These are phyloP conservation scores for Rhinogobius similis DNA, from an alignment of 2,113 vertebrate genomes.

Conservation along the genomic window DNA sequence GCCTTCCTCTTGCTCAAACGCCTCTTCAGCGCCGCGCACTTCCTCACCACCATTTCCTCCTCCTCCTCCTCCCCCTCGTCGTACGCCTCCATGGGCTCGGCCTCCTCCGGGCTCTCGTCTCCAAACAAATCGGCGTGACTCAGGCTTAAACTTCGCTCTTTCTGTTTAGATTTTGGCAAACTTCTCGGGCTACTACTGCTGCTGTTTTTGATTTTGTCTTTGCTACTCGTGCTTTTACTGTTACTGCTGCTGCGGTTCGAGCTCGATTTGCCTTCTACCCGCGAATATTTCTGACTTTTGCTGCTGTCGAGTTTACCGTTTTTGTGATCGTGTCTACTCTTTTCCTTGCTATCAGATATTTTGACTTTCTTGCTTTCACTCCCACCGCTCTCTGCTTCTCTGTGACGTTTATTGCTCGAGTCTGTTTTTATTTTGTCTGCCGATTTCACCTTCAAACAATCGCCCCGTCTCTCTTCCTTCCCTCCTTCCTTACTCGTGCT, in stretches of 20 bases:
- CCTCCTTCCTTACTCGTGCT: conserved; percentile 64
- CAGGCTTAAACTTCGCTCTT: conserved; percentile 79
- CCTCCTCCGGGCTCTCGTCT: conserved; percentile 90
- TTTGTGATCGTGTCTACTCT: conserved; percentile 58
- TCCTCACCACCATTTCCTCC: conserved; percentile 73
- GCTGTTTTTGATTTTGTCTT: conserved; percentile 53
- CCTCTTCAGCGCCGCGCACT: conserved; percentile 71
- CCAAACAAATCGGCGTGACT: conserved; percentile 93
- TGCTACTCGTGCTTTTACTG: conserved; percentile 47
- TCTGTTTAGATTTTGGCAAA: conserved; percentile 54
- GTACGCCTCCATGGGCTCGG: conserved; percentile 45
- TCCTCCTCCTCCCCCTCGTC: conserved; percentile 26
- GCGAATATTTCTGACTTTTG: conserved; percentile 63
- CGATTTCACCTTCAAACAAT: conserved; percentile 63
- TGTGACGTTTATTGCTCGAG: conserved; percentile 60
- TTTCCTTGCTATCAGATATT: conserved; percentile 58
- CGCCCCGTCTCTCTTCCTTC: conserved; percentile 62
- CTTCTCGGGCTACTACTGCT: conserved; percentile 23
- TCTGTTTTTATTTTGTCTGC: conserved; percentile 68
- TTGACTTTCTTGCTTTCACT: conserved; percentile 64
- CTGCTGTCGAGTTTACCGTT: conserved; percentile 73
- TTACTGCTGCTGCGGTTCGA: conserved; percentile 48
- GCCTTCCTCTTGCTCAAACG: conserved; percentile 66
- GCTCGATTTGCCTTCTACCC: conserved; percentile 47
- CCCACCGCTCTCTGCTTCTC: conserved; percentile 23